A percentile compares a stretch with the other conserved stretches of the same genome.
Conservation (phyloP, 2,113 vertebrate species). For the Ctenomys sociabilis region DNA sequence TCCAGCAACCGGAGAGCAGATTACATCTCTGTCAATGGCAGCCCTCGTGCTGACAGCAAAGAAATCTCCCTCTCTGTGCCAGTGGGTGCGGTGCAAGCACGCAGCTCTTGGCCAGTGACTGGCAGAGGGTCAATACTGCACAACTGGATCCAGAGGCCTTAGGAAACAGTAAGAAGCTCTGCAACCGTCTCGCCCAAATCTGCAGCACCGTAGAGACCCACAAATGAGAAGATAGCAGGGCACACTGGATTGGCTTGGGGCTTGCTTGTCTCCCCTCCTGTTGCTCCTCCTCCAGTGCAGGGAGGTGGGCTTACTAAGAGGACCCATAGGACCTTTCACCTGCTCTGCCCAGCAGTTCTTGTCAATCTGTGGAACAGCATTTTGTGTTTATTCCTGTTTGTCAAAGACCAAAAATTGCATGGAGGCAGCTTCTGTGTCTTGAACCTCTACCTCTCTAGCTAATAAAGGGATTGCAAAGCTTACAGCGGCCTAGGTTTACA, state of each 20-base stretch:
- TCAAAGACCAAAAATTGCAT: constrained; percentile 57
- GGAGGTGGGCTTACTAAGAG: not conserved
- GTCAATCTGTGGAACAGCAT: not conserved
- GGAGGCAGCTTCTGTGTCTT: not conserved
- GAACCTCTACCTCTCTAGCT: constrained; percentile 52
- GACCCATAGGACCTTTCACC: not conserved
- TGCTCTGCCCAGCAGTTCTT: not conserved
- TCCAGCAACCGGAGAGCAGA: no score
- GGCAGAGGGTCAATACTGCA: constrained; percentile 82
- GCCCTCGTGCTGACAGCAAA: constrained; percentile 80
- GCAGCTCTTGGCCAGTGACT: constrained; percentile 84
- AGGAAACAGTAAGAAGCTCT: constrained; percentile 84
- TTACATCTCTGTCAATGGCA: constrained; percentile 84
- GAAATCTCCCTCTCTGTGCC: constrained; percentile 86
- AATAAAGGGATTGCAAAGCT: not conserved
- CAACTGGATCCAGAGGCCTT: constrained; percentile 84
- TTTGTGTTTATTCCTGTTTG: constrained; percentile 46
- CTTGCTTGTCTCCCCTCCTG: rapidly evolving
- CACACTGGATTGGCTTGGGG: not conserved
- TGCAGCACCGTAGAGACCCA: constrained; percentile 77
- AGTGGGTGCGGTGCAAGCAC: constrained; percentile 83
- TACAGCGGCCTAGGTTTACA: not conserved
- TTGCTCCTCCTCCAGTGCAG: not conserved
- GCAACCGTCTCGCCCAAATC: constrained; percentile 84
- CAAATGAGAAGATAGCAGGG: constrained; percentile 53